Conservation (phyloP, 1,140 invertebrate genomes). For the Drosophila aff. region DNA sequence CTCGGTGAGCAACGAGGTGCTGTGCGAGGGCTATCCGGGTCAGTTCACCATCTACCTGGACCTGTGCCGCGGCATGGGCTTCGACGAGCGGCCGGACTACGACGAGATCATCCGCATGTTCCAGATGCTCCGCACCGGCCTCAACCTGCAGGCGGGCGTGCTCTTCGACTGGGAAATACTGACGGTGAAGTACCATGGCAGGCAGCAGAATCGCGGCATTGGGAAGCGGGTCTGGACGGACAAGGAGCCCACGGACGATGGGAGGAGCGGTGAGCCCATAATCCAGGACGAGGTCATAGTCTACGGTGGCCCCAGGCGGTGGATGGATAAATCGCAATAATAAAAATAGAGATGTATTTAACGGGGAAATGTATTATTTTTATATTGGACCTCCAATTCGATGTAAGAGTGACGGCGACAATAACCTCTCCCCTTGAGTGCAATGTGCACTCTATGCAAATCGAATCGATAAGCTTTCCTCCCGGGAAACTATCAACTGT, state of each 20-base stretch:
- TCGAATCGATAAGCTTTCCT: slow-evolving; percentile 20
- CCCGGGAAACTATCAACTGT: slow-evolving; percentile 24
- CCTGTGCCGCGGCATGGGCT: slow-evolving; percentile 96
- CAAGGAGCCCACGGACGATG: slow-evolving; percentile 23
- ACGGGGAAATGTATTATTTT: not conserved
- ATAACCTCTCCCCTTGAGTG: too few relatives aligned
- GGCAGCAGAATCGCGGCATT: slow-evolving; percentile 42
- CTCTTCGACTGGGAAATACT: slow-evolving; percentile 99
- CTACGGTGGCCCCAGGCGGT: not conserved
- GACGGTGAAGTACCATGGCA: slow-evolving; percentile 91
- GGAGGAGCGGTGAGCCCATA: slow-evolving; percentile 43
- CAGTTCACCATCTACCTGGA: slow-evolving; percentile 99
- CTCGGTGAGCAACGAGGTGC: slow-evolving; percentile 95
- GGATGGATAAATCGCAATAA: not conserved
- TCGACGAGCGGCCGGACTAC: slow-evolving; percentile 97
- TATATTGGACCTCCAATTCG: not conserved
- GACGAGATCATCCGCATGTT: slow-evolving; percentile 97
- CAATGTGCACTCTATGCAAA: slow-evolving; percentile 19
- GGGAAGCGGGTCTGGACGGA: not conserved
- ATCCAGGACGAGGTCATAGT: slow-evolving; percentile 41
- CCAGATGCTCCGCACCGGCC: slow-evolving; percentile 90
- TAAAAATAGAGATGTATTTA: not conserved
- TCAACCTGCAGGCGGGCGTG: slow-evolving; percentile 97
- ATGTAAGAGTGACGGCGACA: too few relatives aligned
- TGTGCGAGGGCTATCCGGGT: slow-evolving; percentile 96